phyloP scores from a whole-genome alignment of 2,888 invertebrate genomes.

The Hypsopygia costalis region DNA sequence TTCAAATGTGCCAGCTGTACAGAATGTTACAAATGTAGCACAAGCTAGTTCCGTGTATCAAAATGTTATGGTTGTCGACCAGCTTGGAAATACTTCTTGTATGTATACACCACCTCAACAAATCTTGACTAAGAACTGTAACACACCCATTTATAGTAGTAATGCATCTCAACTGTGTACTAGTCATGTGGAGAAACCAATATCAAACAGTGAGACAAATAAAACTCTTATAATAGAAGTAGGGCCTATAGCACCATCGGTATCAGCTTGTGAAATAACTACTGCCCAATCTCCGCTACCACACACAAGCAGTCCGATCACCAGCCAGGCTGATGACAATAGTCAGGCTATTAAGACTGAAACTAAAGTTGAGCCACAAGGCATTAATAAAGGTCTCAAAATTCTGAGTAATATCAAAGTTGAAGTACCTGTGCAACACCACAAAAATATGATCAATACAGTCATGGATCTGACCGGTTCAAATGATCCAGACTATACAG shows the following conservation, averaged over 20 bases:
- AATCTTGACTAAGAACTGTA: slow-evolving; percentile 48
- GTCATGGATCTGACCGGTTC: slow-evolving; percentile 68
- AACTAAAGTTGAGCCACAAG: slow-evolving; percentile 39
- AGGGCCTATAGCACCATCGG: slow-evolving; percentile 46
- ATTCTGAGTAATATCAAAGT: slow-evolving; percentile 77
- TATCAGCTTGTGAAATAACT: slow-evolving; percentile 21
- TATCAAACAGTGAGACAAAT: slow-evolving; percentile 41
- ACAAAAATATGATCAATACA: slow-evolving; percentile 67
- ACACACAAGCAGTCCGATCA: neutral
- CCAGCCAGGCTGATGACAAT: neutral
- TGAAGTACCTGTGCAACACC: slow-evolving; percentile 74
- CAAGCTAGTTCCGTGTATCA: slow-evolving; percentile 67
- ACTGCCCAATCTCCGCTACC: slow-evolving; percentile 19
- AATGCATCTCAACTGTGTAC: slow-evolving; percentile 29
- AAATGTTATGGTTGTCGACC: slow-evolving; percentile 73
- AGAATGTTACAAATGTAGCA: slow-evolving; percentile 57
- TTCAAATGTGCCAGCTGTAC: slow-evolving; percentile 55
- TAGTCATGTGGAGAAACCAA: slow-evolving; percentile 36
- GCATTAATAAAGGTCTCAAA: slow-evolving; percentile 63
- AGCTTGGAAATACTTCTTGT: slow-evolving; percentile 66
- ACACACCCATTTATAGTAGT: slow-evolving; percentile 43
- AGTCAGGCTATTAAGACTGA: slow-evolving; percentile 3
- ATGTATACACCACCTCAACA: slow-evolving; percentile 61
- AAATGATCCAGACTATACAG: slow-evolving; percentile 49
- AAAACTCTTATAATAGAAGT: slow-evolving; percentile 71